Percentiles rank a stretch among this genome's conserved stretches.
phyloP scores from a whole-genome alignment of 2,888 invertebrate genomes.

The Plebejus melissa region DNA sequence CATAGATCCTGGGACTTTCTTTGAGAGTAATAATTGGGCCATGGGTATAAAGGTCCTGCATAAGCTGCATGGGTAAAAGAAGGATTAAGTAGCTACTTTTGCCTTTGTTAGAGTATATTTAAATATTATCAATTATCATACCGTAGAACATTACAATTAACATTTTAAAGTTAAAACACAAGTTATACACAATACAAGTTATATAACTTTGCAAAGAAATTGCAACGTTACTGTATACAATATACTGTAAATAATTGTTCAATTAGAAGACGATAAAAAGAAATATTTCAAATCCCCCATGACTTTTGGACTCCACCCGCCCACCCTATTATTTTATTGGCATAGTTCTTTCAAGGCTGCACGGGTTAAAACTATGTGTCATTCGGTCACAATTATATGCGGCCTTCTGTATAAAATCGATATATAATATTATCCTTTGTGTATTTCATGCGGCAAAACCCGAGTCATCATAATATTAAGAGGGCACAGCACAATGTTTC shows the following conservation, averaged over 20 bases:
- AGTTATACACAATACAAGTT: no score
- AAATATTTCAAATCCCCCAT: constrained; percentile 9
- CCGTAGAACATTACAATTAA: no score
- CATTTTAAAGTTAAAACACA: no score
- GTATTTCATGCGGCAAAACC: neutral
- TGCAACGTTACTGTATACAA: no score
- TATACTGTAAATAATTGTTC: neutral
- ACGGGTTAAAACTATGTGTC: neutral
- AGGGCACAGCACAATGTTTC: neutral
- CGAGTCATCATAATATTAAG: neutral
- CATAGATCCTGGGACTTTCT: neutral
- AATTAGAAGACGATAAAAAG: neutral
- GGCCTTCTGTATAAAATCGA: constrained; percentile 1
- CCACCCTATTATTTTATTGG: neutral
- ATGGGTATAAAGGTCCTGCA: neutral
- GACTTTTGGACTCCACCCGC: neutral
- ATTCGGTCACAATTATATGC: neutral
- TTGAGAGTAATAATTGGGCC: neutral
- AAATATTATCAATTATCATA: no score
- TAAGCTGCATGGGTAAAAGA: neutral
- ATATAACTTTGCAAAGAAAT: no score
- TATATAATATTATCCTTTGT: neutral
- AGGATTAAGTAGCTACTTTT: neutral
- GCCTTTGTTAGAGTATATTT: neutral
- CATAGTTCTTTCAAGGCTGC: neutral